Evolutionary conservation across 2,797 vertebrate genomes (phyloP).

Genomic region (Typhlichthys subterraneus): DNA sequence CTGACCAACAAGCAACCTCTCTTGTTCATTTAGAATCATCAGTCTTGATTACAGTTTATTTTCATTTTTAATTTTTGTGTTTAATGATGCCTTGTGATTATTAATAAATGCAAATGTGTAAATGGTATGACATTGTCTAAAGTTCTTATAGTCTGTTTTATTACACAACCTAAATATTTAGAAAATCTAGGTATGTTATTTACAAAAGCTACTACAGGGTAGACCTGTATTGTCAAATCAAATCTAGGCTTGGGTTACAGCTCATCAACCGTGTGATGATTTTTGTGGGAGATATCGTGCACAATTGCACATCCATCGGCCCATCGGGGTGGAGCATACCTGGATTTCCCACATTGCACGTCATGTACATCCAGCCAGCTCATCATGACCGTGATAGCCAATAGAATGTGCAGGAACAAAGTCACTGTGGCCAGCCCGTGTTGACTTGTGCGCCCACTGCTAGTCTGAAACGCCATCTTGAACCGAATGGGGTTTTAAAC

Average conservation of each 20-base stretch:
- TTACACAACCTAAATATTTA: neutral
- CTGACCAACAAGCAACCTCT: constrained; percentile 61
- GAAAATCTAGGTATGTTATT: neutral
- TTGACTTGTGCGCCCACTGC: constrained; percentile 30
- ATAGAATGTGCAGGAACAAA: constrained; percentile 39
- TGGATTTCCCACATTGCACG: constrained; percentile 52
- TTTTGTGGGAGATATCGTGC: no score
- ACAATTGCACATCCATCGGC: no score
- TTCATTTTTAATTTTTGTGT: constrained; percentile 50
- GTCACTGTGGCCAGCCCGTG: constrained; percentile 18
- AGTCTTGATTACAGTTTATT: constrained; percentile 69
- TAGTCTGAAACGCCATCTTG: constrained; percentile 75
- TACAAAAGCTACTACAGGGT: no score
- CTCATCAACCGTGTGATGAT: no score
- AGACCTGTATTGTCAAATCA: no score
- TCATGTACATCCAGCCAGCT: constrained; percentile 43
- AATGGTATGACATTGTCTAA: constrained; percentile 20
- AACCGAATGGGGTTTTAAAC: constrained; percentile 65
- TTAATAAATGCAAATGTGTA: constrained; percentile 64
- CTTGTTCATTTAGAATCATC: constrained; percentile 50
- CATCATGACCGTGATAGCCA: constrained; percentile 27
- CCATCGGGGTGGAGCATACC: constrained; percentile 23
- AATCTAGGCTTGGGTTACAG: no score
- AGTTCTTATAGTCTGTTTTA: constrained; percentile 22
- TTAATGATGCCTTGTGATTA: constrained; percentile 70